Conservation (phyloP, 2,888 invertebrate species). For the Dryadula phaetusa region DNA sequence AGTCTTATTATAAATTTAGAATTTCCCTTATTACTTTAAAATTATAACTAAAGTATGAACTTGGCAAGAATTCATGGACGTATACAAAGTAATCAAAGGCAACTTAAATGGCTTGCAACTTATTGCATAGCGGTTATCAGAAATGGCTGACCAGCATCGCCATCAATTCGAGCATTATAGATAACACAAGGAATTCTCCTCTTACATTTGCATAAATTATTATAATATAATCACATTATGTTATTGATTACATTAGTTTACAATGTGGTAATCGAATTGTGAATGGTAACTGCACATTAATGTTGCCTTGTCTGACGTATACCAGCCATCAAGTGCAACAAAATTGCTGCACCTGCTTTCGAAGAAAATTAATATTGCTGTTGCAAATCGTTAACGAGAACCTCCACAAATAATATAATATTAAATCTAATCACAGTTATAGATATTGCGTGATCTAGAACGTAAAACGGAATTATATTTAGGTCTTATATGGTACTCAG, state of each 20-base stretch:
- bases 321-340: slow-evolving; percentile 28
- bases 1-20: neutral
- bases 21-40: slow-evolving; percentile 5
- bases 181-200: slow-evolving; percentile 27
- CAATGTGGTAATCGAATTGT: slow-evolving; percentile 30
- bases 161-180: slow-evolving; percentile 32
- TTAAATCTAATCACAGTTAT: slow-evolving; percentile 63
- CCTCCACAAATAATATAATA: slow-evolving; percentile 51
- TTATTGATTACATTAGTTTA: slow-evolving; percentile 23
- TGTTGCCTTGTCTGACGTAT: slow-evolving; percentile 11
- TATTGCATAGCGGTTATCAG: slow-evolving; percentile 24
- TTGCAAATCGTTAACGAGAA: slow-evolving; percentile 57
- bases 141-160: slow-evolving; percentile 36
- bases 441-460: slow-evolving; percentile 41
- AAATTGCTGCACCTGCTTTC: slow-evolving; percentile 64
- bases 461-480: slow-evolving; percentile 40
- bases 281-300: slow-evolving; percentile 38
- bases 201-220: slow-evolving; percentile 35
- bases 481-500: slow-evolving; percentile 32
- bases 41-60: slow-evolving; percentile 18
- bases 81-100: slow-evolving; percentile 28
- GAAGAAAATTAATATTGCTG: slow-evolving; percentile 63
- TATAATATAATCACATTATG: slow-evolving; percentile 19
- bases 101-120: slow-evolving; percentile 27
- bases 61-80: slow-evolving; percentile 29